Conservation (phyloP, 2,113 vertebrate genomes). For the Cariama cristata region DNA sequence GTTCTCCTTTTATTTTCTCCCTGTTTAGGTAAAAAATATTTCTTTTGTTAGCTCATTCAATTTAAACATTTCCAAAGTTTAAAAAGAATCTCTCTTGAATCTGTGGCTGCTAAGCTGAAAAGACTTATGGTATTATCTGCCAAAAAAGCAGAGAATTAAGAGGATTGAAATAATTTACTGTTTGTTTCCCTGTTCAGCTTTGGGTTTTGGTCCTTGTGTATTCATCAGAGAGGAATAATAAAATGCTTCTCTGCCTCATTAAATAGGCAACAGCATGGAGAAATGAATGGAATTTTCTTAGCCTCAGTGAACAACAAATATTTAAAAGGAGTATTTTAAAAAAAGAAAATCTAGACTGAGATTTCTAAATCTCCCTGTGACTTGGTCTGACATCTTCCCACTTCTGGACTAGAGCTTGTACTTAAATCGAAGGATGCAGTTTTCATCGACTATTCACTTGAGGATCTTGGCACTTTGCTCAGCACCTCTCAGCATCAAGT, state of each 20-base stretch:
- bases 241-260: conserved; percentile 41
- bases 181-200: conserved; percentile 10
- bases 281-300: conserved; percentile 31
- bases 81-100: not conserved
- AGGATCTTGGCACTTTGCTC: not conserved
- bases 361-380: not conserved
- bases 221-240: conserved; percentile 29
- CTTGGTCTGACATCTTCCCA: not conserved
- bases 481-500: not conserved
- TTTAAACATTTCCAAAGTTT: not conserved
- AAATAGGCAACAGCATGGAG: not conserved
- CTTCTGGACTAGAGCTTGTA: not conserved
- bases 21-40: not conserved
- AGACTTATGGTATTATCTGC: not conserved
- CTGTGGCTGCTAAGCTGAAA: not conserved
- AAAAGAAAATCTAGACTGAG: not conserved
- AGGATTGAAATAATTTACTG: conserved; percentile 22
- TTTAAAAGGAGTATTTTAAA: not conserved
- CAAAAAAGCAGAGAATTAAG: conserved; percentile 2
- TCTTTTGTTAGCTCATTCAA: not conserved
- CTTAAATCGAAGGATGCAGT: not conserved
- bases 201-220: not conserved
- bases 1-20: not conserved
- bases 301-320: not conserved
- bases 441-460: not conserved